Evolutionary conservation across 2,888 invertebrate genomes (phyloP).

Genomic region (Parochlus steinenii): DNA sequence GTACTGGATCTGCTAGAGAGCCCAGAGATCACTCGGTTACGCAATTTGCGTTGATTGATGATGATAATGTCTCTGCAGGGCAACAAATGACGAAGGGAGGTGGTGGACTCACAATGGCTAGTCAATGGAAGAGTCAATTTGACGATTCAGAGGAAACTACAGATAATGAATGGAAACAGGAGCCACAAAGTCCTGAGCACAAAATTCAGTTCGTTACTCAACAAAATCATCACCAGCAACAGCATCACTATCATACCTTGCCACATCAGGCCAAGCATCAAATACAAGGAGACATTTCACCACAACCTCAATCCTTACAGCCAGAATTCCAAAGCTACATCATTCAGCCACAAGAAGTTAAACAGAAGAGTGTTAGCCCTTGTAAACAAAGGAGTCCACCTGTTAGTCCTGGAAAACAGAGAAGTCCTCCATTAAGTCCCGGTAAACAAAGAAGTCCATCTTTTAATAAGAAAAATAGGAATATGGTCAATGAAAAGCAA

Average conservation of each 20-base stretch:
- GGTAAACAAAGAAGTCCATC: too few relatives aligned
- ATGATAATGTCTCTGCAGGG: constrained; percentile 75
- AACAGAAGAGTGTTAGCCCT: not conserved
- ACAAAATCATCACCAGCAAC: constrained; percentile 7
- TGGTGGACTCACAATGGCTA: constrained; percentile 77
- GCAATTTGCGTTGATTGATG: constrained; percentile 84
- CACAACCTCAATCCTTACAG: constrained; percentile 12
- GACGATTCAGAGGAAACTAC: constrained; percentile 91
- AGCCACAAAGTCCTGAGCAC: constrained; percentile 44
- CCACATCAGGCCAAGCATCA: constrained; percentile 14
- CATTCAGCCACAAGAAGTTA: not conserved
- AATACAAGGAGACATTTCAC: constrained; percentile 20
- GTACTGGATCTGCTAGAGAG: constrained; percentile 31
- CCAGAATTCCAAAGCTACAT: constrained; percentile 4
- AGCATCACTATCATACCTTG: constrained; percentile 12
- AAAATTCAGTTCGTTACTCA: constrained; percentile 15
- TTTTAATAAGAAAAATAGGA: too few relatives aligned
- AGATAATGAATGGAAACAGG: constrained; percentile 87
- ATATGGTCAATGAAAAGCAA: too few relatives aligned
- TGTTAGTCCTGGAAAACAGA: too few relatives aligned
- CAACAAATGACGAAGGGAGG: constrained; percentile 82
- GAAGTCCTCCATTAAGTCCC: too few relatives aligned
- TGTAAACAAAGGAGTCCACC: too few relatives aligned
- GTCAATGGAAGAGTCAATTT: constrained; percentile 92
- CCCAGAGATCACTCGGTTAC: constrained; percentile 68